Evolutionary conservation across 2,888 invertebrate genomes (phyloP).

Genomic region (Cheilosia pagana): DNA sequence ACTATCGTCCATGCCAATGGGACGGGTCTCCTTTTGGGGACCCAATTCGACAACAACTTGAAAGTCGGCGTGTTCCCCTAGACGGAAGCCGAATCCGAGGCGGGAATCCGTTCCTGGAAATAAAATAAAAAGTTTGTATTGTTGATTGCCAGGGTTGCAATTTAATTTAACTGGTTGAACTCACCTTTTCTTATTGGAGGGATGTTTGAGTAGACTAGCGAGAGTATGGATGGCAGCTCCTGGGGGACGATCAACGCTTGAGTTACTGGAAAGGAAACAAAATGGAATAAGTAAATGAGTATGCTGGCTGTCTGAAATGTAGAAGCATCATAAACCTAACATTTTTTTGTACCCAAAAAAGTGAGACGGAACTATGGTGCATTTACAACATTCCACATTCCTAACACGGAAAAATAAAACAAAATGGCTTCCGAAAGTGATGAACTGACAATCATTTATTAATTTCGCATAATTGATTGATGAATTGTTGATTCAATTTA

Average conservation of each 20-base stretch:
- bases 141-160: too few species aligned
- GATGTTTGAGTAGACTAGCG: conserved; percentile 92
- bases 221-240: conserved; percentile 90
- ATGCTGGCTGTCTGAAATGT: too few species aligned
- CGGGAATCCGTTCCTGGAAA: conserved; percentile 90
- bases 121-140: background rate
- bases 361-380: too few species aligned
- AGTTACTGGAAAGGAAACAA: conserved; percentile 57
- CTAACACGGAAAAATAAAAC: too few species aligned
- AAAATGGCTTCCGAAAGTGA: too few species aligned
- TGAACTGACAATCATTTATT: too few species aligned
- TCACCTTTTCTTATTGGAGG: conserved; percentile 93
- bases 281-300: too few species aligned
- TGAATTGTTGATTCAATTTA: too few species aligned
- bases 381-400: too few species aligned
- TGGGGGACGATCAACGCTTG: conserved; percentile 88
- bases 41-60: conserved; percentile 91
- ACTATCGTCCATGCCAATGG: conserved; percentile 84
- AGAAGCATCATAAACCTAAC: too few species aligned
- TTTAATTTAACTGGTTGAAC: background rate
- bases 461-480: too few species aligned
- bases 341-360: too few species aligned
- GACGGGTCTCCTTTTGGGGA: conserved; percentile 90
- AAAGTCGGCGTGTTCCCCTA: conserved; percentile 92
- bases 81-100: conserved; percentile 90